Conservation (phyloP, 2,888 invertebrate genomes). For the Uropetala carovei region DNA sequence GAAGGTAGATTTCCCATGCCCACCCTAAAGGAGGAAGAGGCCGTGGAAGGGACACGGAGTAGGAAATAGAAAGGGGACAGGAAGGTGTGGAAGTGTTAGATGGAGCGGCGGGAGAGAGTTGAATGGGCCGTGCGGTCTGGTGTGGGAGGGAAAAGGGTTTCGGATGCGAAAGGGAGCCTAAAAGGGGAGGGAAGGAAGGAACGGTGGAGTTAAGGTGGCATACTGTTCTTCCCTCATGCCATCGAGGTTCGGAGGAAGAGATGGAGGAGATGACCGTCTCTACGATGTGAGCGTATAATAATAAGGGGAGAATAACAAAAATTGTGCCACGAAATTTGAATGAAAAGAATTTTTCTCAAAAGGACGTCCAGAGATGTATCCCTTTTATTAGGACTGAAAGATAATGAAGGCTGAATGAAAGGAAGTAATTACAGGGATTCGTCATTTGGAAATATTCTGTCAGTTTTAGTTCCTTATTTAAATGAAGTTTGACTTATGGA, state of each 20-base stretch:
- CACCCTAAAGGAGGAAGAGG: not conserved
- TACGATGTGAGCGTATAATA: not conserved
- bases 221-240: not conserved
- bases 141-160: conserved; percentile 10
- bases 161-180: not conserved
- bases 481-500: no score
- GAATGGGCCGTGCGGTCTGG: conserved; percentile 12
- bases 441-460: no score
- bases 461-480: no score
- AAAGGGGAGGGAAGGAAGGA: not conserved
- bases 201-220: not conserved
- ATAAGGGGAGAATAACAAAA: not conserved
- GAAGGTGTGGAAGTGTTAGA: conserved; percentile 10
- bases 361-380: no score
- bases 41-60: not conserved
- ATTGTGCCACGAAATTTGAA: not conserved
- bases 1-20: no score
- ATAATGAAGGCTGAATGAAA: no score
- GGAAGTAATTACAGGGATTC: no score
- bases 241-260: not conserved
- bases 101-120: not conserved
- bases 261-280: no score
- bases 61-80: no score
- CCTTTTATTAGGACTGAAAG: no score
- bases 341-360: not conserved